Evolutionary conservation across 2,113 vertebrate species (phyloP).

Genomic region (Cinclus cinclus): DNA sequence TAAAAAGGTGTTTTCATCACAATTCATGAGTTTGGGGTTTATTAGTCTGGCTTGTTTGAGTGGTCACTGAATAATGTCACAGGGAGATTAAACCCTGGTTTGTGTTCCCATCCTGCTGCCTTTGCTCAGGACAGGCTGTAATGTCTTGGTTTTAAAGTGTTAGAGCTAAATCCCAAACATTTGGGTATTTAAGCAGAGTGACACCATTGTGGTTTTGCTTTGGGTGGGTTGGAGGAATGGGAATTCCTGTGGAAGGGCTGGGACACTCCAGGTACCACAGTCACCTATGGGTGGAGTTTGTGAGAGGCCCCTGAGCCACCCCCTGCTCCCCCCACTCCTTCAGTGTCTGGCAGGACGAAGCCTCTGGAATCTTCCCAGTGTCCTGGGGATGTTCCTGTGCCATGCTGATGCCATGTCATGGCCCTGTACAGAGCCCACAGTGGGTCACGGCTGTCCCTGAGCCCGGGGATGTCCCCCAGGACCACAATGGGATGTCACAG

Average conservation of each 20-base stretch:
- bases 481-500: fast-evolving
- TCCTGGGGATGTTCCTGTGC: not conserved
- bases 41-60: not conserved
- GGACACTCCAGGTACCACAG: fast-evolving
- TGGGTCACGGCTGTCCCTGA: fast-evolving
- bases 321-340: not conserved
- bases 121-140: not conserved
- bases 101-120: not conserved
- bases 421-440: not conserved
- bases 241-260: not conserved
- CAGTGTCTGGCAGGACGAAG: fast-evolving
- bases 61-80: not conserved
- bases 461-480: fast-evolving
- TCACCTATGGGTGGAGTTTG: fast-evolving
- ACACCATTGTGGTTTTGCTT: not conserved
- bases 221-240: not conserved
- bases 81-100: not conserved
- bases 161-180: not conserved
- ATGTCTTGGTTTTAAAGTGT: fast-evolving
- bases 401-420: fast-evolving
- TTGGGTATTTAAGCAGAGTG: not conserved
- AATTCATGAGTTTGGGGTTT: not conserved
- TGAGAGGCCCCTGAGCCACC: not conserved
- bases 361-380: fast-evolving
- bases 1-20: not conserved